Base-by-base conservation (phyloP, 2,888 invertebrate species). In the Torymus tubicola region DNA sequence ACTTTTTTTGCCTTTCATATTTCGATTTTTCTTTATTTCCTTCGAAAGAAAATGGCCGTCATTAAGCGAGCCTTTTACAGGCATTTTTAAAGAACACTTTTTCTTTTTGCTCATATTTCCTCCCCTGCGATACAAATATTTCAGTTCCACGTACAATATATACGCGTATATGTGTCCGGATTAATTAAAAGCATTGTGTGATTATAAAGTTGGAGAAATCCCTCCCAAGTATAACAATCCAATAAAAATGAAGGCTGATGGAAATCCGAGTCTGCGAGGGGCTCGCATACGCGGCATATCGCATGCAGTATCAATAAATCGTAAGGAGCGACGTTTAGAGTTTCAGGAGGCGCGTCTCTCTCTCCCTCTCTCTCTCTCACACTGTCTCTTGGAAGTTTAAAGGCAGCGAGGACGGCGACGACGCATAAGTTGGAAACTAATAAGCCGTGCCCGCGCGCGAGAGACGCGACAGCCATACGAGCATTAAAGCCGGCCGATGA, bases 391-490 rank as follows among this genome's bases (percentile, higher is more conserved):
- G 81, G 80, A 86, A 84, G 83, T 85, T 85, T 86, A 84, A 85
- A 83, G 84, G 84, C 84, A 69, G 84, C 50, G 55, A 42, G 11
- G 42, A 18, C n/a, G 10, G n/a, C 50, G 83, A 31, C 5, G 42
- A 42, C 83, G 86, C 86, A 85, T 85, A 87, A 89, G 88, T 89
- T 89, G 85, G 85, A 87, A 89, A 89, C 89, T 89, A 89, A 89
- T 89, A 89, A 89, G 88, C 86, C 70, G 71, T 71, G 75, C 18
- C 82, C 83, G 85, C 82, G 85, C 85, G 84, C 85, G 10, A 14
- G 10, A 14, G 14, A 69, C 74, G 75, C 75, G 76, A 71, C 74
- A 82, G 67, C 75, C 75, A 75, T 75, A 68, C 75, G 75, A 81
- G 83, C 78, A 68, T 63, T 69, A 64, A 74, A 82, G 83, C 84